A percentile compares a stretch with the other conserved stretches of the same genome.
Conservation (phyloP, 2,797 vertebrate species). For the Xiphophorus birchmanni region DNA sequence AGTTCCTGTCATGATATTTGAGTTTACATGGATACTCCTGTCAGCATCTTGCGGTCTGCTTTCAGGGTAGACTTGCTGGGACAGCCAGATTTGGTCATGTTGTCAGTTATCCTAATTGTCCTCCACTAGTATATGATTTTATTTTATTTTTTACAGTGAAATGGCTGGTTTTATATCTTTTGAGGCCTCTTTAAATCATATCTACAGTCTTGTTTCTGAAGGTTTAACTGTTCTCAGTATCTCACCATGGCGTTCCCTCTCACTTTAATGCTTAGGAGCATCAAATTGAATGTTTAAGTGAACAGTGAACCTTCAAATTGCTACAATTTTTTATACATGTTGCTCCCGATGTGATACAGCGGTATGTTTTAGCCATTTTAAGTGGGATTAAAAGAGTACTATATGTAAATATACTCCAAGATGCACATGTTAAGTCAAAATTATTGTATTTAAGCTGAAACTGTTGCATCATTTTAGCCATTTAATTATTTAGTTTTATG, state of each 20-base stretch:
- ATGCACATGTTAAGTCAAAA: no score
- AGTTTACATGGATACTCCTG: neutral
- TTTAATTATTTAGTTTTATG: no score
- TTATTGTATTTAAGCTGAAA: no score
- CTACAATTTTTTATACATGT: neutral
- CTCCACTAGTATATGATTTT: neutral
- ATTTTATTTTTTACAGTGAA: neutral
- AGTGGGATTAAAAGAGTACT: neutral
- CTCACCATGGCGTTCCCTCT: neutral
- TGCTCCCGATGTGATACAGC: neutral
- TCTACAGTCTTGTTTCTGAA: neutral
- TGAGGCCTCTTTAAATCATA: neutral
- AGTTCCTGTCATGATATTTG: neutral
- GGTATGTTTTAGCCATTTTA: neutral
- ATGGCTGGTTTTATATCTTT: neutral
- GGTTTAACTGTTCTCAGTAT: neutral
- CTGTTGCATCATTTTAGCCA: no score
- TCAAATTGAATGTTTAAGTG: neutral
- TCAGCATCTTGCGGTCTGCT: neutral
- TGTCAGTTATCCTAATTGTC: neutral
- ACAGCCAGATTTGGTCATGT: neutral
- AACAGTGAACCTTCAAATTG: neutral
- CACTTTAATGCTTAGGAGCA: neutral
- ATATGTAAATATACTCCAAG: no score
- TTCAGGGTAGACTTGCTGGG: neutral